phyloP scores from a whole-genome alignment of 2,113 vertebrate genomes.

The Neomonachus schauinslandi region DNA sequence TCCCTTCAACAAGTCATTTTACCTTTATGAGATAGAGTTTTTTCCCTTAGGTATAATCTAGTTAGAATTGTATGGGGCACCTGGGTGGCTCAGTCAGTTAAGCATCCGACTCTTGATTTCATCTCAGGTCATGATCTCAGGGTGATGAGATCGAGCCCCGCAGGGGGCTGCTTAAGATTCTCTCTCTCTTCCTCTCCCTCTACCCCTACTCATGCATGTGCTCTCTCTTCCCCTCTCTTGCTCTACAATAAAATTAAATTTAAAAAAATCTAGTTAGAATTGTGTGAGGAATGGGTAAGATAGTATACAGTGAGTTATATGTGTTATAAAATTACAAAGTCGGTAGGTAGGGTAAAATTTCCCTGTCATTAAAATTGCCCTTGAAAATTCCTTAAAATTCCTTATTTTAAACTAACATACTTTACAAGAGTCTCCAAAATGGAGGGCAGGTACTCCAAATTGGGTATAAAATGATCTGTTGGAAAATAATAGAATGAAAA shows the following conservation, averaged over 20 bases:
- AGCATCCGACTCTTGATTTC: background rate
- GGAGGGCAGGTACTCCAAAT: background rate
- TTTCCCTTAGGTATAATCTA: background rate
- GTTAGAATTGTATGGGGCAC: background rate
- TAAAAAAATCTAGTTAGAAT: background rate
- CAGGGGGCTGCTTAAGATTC: background rate
- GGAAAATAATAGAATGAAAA: background rate
- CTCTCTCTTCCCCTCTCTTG: background rate
- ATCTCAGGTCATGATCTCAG: background rate
- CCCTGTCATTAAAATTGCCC: background rate
- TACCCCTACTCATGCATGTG: background rate
- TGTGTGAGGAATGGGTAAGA: background rate
- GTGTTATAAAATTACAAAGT: background rate
- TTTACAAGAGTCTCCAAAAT: background rate
- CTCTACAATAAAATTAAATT: background rate
- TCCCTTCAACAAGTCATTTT: background rate
- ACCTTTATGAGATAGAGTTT: background rate
- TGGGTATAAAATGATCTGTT: background rate
- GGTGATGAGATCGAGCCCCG: background rate
- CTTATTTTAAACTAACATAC: background rate
- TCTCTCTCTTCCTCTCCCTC: background rate
- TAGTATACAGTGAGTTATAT: background rate
- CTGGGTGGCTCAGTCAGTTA: background rate
- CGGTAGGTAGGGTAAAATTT: background rate
- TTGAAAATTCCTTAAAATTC: background rate